These are phyloP conservation scores for Propithecus coquereli DNA, from an alignment of 2,113 vertebrate genomes.

Conservation along the genomic window DNA sequence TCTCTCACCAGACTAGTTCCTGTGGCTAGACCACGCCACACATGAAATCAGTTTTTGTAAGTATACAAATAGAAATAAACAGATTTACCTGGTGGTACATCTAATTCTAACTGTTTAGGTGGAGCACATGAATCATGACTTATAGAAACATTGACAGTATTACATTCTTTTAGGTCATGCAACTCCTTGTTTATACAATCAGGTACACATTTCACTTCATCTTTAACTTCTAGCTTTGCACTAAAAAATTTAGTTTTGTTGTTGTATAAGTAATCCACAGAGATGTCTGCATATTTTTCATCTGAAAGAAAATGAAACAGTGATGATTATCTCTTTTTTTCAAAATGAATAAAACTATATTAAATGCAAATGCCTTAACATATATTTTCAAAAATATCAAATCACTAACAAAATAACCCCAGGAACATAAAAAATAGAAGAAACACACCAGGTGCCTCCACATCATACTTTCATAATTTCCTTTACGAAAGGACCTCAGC, in stretches of 20 bases:
- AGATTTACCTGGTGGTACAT: constrained; percentile 60
- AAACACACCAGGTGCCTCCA: accelerated
- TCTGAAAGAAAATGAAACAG: constrained; percentile 20
- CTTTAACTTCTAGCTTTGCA: accelerated
- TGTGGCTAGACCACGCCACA: accelerated
- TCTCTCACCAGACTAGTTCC: neutral
- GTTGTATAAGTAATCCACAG: accelerated
- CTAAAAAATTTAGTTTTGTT: accelerated
- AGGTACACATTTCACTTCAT: accelerated
- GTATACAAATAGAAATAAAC: neutral
- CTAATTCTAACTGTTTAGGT: accelerated
- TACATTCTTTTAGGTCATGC: accelerated
- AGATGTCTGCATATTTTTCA: accelerated
- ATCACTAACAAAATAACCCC: neutral
- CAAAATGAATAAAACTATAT: neutral
- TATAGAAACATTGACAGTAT: accelerated
- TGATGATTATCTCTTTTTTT: neutral
- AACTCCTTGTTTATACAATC: accelerated
- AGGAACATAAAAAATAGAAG: neutral
- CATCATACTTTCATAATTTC: accelerated
- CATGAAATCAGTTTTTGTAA: accelerated
- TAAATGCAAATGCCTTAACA: neutral
- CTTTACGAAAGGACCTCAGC: too few species aligned
- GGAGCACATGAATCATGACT: accelerated
- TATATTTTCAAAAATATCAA: neutral